These are phyloP conservation scores for Macrobrachium rosenbergii DNA, from an alignment of 1,140 invertebrate genomes.

Conservation along the genomic window DNA sequence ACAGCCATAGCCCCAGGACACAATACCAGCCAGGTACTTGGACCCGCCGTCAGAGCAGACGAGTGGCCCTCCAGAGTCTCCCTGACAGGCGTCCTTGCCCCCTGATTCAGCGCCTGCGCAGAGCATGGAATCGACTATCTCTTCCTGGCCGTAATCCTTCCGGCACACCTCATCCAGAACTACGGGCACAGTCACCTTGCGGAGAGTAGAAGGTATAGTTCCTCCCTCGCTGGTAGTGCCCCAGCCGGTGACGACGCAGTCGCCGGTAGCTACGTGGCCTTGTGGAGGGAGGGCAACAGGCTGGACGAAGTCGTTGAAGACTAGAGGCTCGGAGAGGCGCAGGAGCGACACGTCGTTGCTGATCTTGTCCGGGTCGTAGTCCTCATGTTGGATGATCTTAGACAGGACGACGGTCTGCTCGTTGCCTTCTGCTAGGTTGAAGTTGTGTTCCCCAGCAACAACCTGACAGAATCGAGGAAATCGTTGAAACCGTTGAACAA, in stretches of 20 bases:
- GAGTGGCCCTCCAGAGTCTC: constrained; percentile 80
- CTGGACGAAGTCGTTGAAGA: constrained; percentile 73
- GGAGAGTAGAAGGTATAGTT: background rate
- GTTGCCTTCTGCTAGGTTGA: constrained; percentile 68
- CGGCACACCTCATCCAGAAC: constrained; percentile 34
- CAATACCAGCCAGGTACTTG: constrained; percentile 71
- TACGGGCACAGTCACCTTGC: constrained; percentile 49
- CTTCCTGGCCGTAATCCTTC: background rate
- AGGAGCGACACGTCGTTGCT: constrained; percentile 79
- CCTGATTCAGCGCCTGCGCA: constrained; percentile 70
- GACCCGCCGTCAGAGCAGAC: constrained; percentile 70
- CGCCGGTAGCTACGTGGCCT: constrained; percentile 48
- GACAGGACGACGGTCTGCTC: constrained; percentile 72
- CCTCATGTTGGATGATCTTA: constrained; percentile 71
- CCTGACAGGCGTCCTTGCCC: constrained; percentile 70
- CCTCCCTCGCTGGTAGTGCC: constrained; percentile 40
- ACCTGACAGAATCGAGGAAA: constrained; percentile 47
- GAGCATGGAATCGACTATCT: constrained; percentile 62
- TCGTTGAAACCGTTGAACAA: too few species aligned
- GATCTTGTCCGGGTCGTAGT: constrained; percentile 68
- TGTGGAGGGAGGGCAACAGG: constrained; percentile 68
- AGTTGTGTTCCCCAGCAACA: constrained; percentile 70
- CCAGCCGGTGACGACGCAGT: constrained; percentile 41
- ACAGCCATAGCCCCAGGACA: constrained; percentile 72
- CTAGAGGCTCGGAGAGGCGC: constrained; percentile 73